These are phyloP conservation scores for Mus musculus DNA, from an alignment of 2,113 vertebrate genomes.

Conservation along the genomic window DNA sequence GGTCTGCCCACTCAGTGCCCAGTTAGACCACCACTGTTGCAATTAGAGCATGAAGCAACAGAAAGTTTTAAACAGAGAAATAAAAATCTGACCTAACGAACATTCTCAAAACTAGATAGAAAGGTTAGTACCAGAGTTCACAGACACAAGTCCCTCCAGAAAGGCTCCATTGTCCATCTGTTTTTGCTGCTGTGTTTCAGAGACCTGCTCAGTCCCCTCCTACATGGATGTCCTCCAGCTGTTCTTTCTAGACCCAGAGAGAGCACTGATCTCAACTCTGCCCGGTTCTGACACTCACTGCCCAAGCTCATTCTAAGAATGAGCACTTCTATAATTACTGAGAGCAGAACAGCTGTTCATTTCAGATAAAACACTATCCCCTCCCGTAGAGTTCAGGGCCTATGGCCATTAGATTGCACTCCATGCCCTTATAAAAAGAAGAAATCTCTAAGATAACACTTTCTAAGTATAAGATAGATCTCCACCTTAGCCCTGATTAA, in stretches of 20 bases:
- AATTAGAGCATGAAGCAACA: background rate
- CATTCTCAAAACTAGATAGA: background rate
- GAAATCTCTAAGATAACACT: background rate
- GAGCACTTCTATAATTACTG: background rate
- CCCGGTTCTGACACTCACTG: background rate
- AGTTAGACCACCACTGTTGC: rapidly evolving
- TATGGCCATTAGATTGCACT: background rate
- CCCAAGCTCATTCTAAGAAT: background rate
- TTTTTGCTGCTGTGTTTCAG: background rate
- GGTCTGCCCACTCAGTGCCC: too few relatives aligned
- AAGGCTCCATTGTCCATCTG: background rate
- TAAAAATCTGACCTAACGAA: background rate
- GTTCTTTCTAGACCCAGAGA: background rate
- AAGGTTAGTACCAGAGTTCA: background rate
- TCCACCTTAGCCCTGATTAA: background rate
- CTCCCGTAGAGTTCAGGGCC: background rate
- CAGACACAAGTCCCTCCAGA: background rate
- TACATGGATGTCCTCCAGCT: background rate
- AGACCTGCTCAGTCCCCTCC: background rate
- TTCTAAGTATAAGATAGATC: background rate
- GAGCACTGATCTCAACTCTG: background rate
- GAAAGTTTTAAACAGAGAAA: background rate
- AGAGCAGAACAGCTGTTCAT: background rate
- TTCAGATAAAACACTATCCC: background rate
- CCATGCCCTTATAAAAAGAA: background rate